Base-by-base conservation (phyloP, 2,888 invertebrate genomes). In the Cephus runcator region DNA sequence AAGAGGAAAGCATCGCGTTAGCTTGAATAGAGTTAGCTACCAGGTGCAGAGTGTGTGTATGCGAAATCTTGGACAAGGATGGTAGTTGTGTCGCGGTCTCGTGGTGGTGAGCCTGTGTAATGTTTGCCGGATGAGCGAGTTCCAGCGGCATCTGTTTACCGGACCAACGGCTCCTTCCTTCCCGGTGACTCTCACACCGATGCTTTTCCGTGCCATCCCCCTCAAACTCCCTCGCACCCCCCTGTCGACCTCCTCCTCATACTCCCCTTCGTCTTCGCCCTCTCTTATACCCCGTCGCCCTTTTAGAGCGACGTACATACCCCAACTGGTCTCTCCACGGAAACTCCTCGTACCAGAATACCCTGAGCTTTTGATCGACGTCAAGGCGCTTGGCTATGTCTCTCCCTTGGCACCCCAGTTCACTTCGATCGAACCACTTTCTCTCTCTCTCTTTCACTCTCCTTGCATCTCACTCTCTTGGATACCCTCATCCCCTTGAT, bases 81-180 rank as follows among this genome's bases (percentile, higher is more conserved):
- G 83, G 78, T 73, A 76, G 79, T 79, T 78, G 81, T 77, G 79
- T 56, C 56, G 79, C 77, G 79, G 81, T 84, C 79, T 84, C 81
- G 83, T 82, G 80, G 81, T 82, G 82, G 86, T 85, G 83, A 87
- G 85, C 84, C 83, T 85, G 85, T 86, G 87, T 86, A 87, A 88
- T 87, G 87, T 87, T 88, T 88, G 84, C 83, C 86, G 84, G 86
- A 87, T 87, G 88, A 87, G 83, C 83, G 86, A 82, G 82, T 88
- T 87, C 82, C 81, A 85, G 80, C 83, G 84, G 87, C 87, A 87
- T 90, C 86, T 88, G 87, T 88, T 88, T 88, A 88, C 85, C 83
- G 85, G 86, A 86, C 88, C 83, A 84, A 83, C 85, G 85, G 81
- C 81, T 85, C 81, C 82, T 84, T 84, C 85, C 82, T 82, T 83